Evolutionary conservation across 2,797 vertebrate genomes (phyloP), one percentile per base, ranked within the genome.

Genomic region (Lerista edwardsae): DNA sequence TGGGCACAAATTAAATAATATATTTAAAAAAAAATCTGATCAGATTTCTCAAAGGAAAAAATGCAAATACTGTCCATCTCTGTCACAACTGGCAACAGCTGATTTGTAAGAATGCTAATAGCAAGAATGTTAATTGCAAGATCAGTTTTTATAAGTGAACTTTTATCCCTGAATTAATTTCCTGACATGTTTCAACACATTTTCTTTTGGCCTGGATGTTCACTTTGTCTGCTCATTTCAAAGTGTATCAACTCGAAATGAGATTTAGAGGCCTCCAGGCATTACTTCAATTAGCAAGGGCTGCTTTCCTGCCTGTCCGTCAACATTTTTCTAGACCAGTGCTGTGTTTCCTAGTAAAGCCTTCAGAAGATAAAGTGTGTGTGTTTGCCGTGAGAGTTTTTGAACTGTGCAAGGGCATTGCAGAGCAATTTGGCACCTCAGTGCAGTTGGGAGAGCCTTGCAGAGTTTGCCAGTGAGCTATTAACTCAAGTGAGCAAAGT

Each of bases 111-210:
- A 93, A 93, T 91, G 87, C 91, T 95, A 94, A 95, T 94, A 91
- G 82, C 57, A 93, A 85, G 86, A 93, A 90, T 87, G 84, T 94
- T 92, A 94, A 94, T 93, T 92, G 82, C 73, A 86, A 92, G 91
- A 92, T 91, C 90, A 90, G 87, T 88, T 94, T 93, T 92, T 94
- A 51, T n/a, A 92, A 95, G 90, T 92, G 93, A 90, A 91, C 91
- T 86, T 91, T 92, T 90, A 87, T 91, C 91, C 92, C 80, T 25
- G 79, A 29, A 91, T 93, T 93, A 93, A 89, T 92, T 94, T 94
- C 92, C 86, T 90, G 91, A 87, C 88, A 72, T 77, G 87, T 84
- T 91, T 90, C 90, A 88, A 89, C 92, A 88, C 79, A 61, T 89
- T 65, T 91, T 15, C 51, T 91, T 91, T 89, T 86, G 87, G 85